Evolutionary conservation across 2,888 invertebrate species (phyloP), one percentile per base, ranked within the genome.

Genomic region (Caenorhabditis imperialis): DNA sequence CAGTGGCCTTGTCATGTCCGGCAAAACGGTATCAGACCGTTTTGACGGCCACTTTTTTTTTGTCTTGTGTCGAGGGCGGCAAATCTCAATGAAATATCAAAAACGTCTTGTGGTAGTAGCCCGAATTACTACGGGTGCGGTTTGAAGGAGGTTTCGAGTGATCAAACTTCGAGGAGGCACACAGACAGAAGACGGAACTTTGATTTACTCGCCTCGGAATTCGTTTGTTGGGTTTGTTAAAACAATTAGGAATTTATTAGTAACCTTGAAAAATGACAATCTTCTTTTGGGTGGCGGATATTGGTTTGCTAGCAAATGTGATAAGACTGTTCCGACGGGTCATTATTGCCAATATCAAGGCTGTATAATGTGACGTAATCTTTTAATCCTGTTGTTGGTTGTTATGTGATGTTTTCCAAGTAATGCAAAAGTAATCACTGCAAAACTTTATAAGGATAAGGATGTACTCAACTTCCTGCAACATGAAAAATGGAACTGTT

Each of bases 191-290:
- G 47, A n/a, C 40, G 48, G 65, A 55, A 48, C 40, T 65, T 65
- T 65, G 55, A 55, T 65, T 65, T 48, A 55, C 54, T 65, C 54
- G 33, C 33, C 33, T n/a, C 23, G 16, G 50, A 65, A 16, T 65
- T 53, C 38, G 54, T 42, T 55, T 55, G 37, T 63, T 54, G 47
- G 5, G 35, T 23, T 16, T 50, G 47, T 65, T 47, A 25, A 42
- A 38, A n/a, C 23, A n/a, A n/a, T 12, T 14, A 18, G 38, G 44
- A 62, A 53, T 54, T 37, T 63, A 23, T 16, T 25, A 48, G 42
- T 55, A 65, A 57, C 65, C 65, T 65, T 65, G 65, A 57, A 50
- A 47, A 55, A 51, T 61, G 50, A 50, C 50, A n/a, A n/a, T 30
- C 47, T 47, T 30, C 42, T 45, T 33, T 22, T 54, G 47, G 55